phyloP scores from a whole-genome alignment of 2,888 invertebrate species.

The Zele albiditarsus region DNA sequence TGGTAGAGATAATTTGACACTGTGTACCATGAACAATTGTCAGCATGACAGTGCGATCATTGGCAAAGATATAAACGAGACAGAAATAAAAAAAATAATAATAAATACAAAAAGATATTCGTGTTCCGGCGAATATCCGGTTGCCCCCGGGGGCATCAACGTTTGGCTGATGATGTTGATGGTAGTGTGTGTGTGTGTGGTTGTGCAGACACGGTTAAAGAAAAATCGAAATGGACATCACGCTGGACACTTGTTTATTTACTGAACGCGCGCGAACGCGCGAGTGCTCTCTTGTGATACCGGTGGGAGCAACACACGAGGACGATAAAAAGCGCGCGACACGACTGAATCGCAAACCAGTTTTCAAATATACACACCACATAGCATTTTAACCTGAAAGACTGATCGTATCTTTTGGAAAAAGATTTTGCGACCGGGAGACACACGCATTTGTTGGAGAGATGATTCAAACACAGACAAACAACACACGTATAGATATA shows the following conservation, averaged over 20 bases:
- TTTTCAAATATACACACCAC: conserved; percentile 43
- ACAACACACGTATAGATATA: too few relatives aligned
- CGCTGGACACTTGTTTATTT: conserved; percentile 46
- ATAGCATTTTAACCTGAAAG: conserved; percentile 31
- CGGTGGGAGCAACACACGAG: conserved; percentile 30
- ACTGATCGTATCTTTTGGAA: conserved; percentile 54
- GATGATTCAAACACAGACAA: too few relatives aligned
- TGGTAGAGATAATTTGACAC: too few relatives aligned
- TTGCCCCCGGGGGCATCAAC: not conserved
- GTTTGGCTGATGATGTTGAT: conserved; percentile 11
- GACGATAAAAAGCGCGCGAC: conserved; percentile 44
- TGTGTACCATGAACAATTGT: not conserved
- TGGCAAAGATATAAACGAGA: not conserved
- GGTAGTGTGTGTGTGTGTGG: not conserved
- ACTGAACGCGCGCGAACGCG: conserved; percentile 44
- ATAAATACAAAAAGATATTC: not conserved
- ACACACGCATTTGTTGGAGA: not conserved
- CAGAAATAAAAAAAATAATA: not conserved
- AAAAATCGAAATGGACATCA: conserved; percentile 32
- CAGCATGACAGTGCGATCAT: not conserved
- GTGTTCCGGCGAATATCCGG: not conserved
- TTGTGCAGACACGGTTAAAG: not conserved
- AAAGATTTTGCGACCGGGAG: conserved; percentile 41
- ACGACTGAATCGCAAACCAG: conserved; percentile 50
- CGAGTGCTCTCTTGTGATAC: conserved; percentile 27